Base-by-base conservation (phyloP, 2,888 invertebrate genomes). In the Hypsopygia costalis region DNA sequence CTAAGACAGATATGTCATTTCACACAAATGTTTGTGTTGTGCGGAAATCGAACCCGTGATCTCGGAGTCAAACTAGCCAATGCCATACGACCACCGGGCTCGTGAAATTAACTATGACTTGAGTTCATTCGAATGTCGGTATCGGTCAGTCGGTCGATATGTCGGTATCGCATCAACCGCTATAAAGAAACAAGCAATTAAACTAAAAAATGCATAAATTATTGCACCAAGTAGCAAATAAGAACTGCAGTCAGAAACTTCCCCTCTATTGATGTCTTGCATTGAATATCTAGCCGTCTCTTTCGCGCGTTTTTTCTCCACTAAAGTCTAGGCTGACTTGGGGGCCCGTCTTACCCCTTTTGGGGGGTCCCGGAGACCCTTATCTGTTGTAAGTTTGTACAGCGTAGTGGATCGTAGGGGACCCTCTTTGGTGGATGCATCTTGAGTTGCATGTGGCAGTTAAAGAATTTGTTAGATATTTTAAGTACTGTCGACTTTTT, bases 331-430 rank as follows among this genome's bases (percentile, higher is more conserved):
- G 81, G 75, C 71, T 69, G 47, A 68, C 73, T 81, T 78, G 81
- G 80, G 72, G 71, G 81, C 59, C 67, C 77, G 77, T 87, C 87
- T 87, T 87, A 82, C 85, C 85, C 86, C 86, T 85, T 86, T 86
- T 81, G 75, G 86, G 86, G 83, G 83, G 83, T 80, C 80, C 86
- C 85, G 80, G 70, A 72, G 64, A 64, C 83, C 85, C 86, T 87
- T 85, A 88, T 86, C 87, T 81, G 81, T 79, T 69, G 79, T 81
- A 88, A 87, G 88, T 87, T 88, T 88, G 86, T 87, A 81, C 78
- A 86, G 76, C 70, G 81, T 81, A 86, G 85, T 85, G 83, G 78
- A 75, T 82, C 78, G 81, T 81, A 81, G 81, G 82, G 82, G 81
- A 74, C 77, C 80, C 77, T 81, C 25, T 25, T 86, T 81, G 72